phyloP scores from a whole-genome alignment of 2,113 vertebrate genomes.

The Symphodus melops region DNA sequence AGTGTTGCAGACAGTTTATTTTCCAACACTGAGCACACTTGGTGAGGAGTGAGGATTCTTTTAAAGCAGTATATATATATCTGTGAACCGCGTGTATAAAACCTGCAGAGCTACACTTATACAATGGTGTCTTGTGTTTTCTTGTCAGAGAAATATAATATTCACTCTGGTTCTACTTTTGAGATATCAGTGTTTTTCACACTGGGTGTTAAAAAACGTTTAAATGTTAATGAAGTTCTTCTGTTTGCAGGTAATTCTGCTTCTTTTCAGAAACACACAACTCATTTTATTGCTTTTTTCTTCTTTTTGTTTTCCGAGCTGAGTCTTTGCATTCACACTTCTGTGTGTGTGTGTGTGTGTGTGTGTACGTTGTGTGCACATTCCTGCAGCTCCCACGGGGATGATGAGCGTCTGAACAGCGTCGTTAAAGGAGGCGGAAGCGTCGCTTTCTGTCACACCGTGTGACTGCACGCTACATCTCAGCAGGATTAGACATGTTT shows the following conservation, averaged over 20 bases:
- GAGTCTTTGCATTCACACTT: not conserved
- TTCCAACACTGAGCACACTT: too few species aligned
- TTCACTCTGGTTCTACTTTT: not conserved
- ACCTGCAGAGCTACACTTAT: too few species aligned
- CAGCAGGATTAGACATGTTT: not conserved
- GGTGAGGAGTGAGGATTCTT: too few species aligned
- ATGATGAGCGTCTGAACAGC: conserved; percentile 50
- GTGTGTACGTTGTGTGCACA: conserved; percentile 40
- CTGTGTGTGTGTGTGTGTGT: conserved; percentile 8
- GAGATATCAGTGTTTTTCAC: too few species aligned
- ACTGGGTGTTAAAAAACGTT: not conserved
- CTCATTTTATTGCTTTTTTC: not conserved
- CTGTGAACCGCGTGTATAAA: too few species aligned
- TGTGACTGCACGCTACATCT: not conserved
- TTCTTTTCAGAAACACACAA: not conserved
- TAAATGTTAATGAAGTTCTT: not conserved
- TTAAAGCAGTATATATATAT: too few species aligned
- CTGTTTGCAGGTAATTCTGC: not conserved
- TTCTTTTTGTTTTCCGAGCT: not conserved
- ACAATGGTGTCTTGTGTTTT: too few species aligned
- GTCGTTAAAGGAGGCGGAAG: conserved; percentile 66
- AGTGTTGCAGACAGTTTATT: conserved; percentile 57
- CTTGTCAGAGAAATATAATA: too few species aligned
- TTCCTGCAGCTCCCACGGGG: conserved; percentile 65
- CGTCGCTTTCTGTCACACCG: conserved; percentile 38